Evolutionary conservation across 2,113 vertebrate species (phyloP).

Genomic region (Onychorhynchus coronatus): DNA sequence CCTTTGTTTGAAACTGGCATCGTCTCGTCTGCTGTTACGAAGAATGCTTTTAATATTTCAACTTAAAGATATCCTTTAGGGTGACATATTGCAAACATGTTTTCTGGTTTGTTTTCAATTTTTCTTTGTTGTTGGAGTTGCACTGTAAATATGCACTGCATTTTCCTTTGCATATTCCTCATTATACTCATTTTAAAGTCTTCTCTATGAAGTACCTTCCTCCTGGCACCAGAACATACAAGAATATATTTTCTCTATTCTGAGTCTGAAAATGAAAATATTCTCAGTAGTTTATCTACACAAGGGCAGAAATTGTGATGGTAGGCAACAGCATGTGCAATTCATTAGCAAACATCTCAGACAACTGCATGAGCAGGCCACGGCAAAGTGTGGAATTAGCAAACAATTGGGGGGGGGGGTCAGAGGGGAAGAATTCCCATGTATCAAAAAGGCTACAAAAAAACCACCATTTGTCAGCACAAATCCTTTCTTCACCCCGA

Average conservation of each 20-base stretch:
- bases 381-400: not conserved
- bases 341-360: not conserved
- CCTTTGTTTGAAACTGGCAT: slow-evolving; percentile 37
- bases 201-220: not conserved
- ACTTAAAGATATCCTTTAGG: slow-evolving; percentile 8
- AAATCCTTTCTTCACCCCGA: not conserved
- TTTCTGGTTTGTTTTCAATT: slow-evolving; percentile 60
- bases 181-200: not conserved
- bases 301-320: not conserved
- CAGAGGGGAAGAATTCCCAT: not conserved
- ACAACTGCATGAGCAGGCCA: not conserved
- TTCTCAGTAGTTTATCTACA: not conserved
- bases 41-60: slow-evolving; percentile 27
- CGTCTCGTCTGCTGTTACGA: slow-evolving; percentile 20
- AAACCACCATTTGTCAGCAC: not conserved
- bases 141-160: slow-evolving; percentile 14
- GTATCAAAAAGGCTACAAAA: not conserved
- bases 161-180: not conserved
- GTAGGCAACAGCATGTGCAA: not conserved
- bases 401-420: not conserved
- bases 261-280: not conserved
- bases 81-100: not conserved
- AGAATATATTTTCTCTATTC: not conserved
- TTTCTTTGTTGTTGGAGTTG: slow-evolving; percentile 58
- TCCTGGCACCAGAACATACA: not conserved